Evolutionary conservation across 2,888 invertebrate genomes (phyloP).

Genomic region (Cyrtodaria siliqua): DNA sequence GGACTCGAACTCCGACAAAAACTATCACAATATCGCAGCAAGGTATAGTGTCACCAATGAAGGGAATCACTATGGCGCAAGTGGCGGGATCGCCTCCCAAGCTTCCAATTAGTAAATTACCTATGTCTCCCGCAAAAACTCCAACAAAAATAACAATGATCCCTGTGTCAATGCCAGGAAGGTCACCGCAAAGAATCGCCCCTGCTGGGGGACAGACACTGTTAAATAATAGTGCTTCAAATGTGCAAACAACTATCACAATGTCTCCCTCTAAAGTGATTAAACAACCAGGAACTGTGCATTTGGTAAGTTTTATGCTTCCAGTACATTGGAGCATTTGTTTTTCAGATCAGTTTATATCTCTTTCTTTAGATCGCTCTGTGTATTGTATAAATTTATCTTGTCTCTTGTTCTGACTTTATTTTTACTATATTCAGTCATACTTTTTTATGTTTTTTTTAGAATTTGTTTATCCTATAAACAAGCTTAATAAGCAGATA

Average conservation of each 20-base stretch:
- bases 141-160: slow-evolving; percentile 87
- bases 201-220: slow-evolving; percentile 70
- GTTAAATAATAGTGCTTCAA: slow-evolving; percentile 69
- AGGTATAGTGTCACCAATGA: slow-evolving; percentile 79
- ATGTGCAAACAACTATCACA: slow-evolving; percentile 64
- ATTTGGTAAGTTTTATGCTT: slow-evolving; percentile 75
- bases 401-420: too few relatives aligned
- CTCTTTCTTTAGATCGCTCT: too few relatives aligned
- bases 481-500: too few relatives aligned
- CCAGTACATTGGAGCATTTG: too few relatives aligned
- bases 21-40: slow-evolving; percentile 90
- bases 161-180: slow-evolving; percentile 87
- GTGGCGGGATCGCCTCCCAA: slow-evolving; percentile 76
- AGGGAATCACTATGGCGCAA: slow-evolving; percentile 74
- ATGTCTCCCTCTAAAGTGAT: slow-evolving; percentile 84
- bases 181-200: slow-evolving; percentile 90
- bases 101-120: slow-evolving; percentile 79
- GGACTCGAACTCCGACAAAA: slow-evolving; percentile 86
- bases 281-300: slow-evolving; percentile 77
- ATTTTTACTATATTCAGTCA: too few relatives aligned
- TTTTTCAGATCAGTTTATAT: too few relatives aligned
- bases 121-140: slow-evolving; percentile 86
- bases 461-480: too few relatives aligned
- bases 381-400: too few relatives aligned
- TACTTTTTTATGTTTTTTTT: too few relatives aligned